These are phyloP conservation scores for Amphiduros pacificus DNA, from an alignment of 2,888 invertebrate species.

Conservation along the genomic window DNA sequence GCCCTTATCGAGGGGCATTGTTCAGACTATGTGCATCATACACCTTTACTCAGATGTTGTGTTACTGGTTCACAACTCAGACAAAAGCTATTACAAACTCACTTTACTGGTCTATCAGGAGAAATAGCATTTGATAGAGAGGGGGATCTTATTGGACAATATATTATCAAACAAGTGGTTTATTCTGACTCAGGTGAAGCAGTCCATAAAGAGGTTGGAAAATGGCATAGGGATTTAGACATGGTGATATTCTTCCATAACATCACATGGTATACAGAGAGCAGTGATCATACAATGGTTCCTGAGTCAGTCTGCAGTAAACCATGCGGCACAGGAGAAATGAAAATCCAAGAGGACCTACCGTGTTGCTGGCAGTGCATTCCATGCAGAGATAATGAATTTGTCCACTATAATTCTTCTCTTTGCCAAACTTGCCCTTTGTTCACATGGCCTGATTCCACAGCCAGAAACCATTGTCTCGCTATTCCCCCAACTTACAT, in stretches of 20 bases:
- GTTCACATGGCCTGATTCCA: neutral
- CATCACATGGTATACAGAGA: neutral
- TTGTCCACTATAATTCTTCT: neutral
- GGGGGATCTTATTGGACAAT: neutral
- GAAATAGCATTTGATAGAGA: neutral
- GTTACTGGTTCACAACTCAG: neutral
- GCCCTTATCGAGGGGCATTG: neutral
- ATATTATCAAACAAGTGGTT: neutral
- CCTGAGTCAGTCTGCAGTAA: neutral
- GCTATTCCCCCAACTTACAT: conserved; percentile 1
- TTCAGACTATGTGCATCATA: neutral
- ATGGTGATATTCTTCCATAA: neutral
- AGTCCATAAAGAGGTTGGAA: neutral
- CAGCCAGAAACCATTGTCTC: too few relatives aligned
- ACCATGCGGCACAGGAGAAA: neutral
- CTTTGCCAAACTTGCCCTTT: neutral
- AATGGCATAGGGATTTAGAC: neutral
- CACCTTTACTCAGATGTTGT: neutral
- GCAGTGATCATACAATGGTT: neutral
- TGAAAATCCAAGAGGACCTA: neutral
- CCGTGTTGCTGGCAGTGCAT: neutral
- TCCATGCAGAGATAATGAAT: neutral
- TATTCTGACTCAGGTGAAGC: neutral
- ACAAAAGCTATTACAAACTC: neutral
- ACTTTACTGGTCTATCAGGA: neutral